Percentiles rank a stretch among this genome's conserved stretches.
These are phyloP conservation scores for Leucoraja erinaceus DNA, from an alignment of 2,113 vertebrate species.

Conservation along the genomic window DNA sequence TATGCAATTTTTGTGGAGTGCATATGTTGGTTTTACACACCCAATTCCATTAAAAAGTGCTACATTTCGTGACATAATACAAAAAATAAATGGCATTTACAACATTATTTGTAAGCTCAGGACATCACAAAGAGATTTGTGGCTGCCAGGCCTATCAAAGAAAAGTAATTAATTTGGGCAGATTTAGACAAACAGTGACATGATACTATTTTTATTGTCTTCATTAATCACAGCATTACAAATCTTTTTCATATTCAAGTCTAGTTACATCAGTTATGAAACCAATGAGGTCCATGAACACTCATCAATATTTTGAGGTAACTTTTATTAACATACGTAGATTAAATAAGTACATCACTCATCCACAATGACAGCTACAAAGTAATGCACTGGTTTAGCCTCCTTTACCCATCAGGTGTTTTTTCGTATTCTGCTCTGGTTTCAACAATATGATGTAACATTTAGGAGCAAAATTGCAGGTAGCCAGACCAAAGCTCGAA, in stretches of 20 bases:
- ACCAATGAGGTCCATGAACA: neutral
- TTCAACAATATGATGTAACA: conserved; percentile 53
- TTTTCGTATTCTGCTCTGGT: conserved; percentile 51
- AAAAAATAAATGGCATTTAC: no score
- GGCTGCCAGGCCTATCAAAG: neutral
- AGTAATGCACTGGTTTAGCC: neutral
- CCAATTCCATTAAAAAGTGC: neutral
- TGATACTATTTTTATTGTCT: conserved; percentile 9
- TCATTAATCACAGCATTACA: neutral
- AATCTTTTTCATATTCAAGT: neutral
- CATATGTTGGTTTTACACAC: neutral
- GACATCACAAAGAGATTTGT: no score
- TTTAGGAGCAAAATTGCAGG: conserved; percentile 41
- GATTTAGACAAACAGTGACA: neutral
- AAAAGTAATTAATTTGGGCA: neutral
- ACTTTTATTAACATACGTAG: neutral
- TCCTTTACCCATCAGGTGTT: conserved; percentile 47
- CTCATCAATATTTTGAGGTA: neutral
- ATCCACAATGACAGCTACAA: neutral
- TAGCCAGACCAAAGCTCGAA: conserved; percentile 37
- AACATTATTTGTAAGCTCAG: no score
- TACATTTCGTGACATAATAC: no score
- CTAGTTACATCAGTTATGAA: neutral
- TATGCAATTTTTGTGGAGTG: neutral
- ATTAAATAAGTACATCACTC: neutral